Evolutionary conservation across 2,797 vertebrate species (phyloP), one percentile per base, ranked within the genome.

Genomic region (Oreonectes daqikongensis): DNA sequence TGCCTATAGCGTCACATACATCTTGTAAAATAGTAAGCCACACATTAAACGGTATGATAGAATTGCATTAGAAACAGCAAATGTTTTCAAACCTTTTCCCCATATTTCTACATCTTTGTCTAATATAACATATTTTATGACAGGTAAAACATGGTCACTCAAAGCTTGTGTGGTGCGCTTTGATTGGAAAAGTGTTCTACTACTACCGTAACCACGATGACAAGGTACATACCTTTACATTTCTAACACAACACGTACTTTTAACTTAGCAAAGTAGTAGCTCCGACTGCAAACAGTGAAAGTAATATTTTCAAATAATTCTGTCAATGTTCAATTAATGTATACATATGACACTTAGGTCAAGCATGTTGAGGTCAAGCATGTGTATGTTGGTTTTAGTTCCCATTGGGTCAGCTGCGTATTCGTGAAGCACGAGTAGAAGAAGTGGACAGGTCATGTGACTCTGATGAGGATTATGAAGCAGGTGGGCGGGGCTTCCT

Each of bases 91-190:
- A 28, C 8, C 2, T 20, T 65, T 10, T 6, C 35, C 61, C 7
- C 15, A 50, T 22, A 1, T 59, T 10, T 28, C 18, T n/a, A 46
- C 20, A 35, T 22, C 28, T 40, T 50, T 71, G 5, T 30, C 2
- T 44, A 10, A 11, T 46, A 2, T 59, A 7, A 75, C 24, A 73
- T 35, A 30, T 66, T 57, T 76, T 35, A 22, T n/a, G 84, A 28
- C 86, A 99, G 97, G 97, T 99, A 78, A 98, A 97, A 86, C 96
- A 99, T 7, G 97, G 97, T 72, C 96, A 95, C 88, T 99, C 97
- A 15, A 99, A 98, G 87, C 92, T 97, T 88, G 95, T 99, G 70
- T 99, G 97, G 97, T 97, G 96, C 50, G 89, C 93, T 38, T 87
- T 99, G 75, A 86, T 96, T 30, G 95, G 95, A 75, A 97, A 93